A percentile compares a stretch with the other conserved stretches of the same genome.
Evolutionary conservation across 2,113 vertebrate genomes (phyloP).

Genomic region (Colistium nudipinnis): DNA sequence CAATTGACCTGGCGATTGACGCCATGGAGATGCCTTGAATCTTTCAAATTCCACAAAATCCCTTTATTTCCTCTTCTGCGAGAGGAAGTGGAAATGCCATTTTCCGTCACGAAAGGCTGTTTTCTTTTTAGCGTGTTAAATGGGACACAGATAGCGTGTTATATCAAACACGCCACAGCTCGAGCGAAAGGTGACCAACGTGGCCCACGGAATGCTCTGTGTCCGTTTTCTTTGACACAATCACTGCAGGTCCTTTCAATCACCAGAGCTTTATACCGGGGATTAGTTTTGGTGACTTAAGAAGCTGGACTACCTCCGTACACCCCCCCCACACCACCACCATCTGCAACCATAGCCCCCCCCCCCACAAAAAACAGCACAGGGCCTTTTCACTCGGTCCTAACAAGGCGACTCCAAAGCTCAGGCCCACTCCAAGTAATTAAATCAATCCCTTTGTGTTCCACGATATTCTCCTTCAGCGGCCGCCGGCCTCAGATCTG

Average conservation of each 20-base stretch:
- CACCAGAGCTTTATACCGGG: conserved; percentile 88
- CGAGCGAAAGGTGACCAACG: conserved; percentile 79
- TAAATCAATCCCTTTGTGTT: conserved; percentile 99
- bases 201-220: conserved; percentile 85
- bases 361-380: conserved; percentile 77
- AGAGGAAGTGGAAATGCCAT: too few relatives aligned
- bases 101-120: too few relatives aligned
- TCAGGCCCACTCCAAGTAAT: conserved; percentile 98
- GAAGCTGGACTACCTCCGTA: conserved; percentile 89
- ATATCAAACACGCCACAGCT: conserved; percentile 18
- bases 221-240: conserved; percentile 85
- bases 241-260: conserved; percentile 87
- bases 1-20: too few relatives aligned
- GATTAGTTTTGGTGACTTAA: conserved; percentile 91
- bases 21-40: too few relatives aligned
- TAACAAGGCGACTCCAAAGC: conserved; percentile 93
- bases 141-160: conserved; percentile 24
- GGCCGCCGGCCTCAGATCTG: conserved; percentile 93
- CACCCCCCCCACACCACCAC: too few relatives aligned
- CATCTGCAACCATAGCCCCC: conserved; percentile 63
- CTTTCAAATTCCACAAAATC: too few relatives aligned
- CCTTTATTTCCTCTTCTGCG: too few relatives aligned
- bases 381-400: conserved; percentile 90
- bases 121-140: not conserved
- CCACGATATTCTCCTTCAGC: conserved; percentile 92